A percentile compares a stretch with the other conserved stretches of the same genome.
Conservation (phyloP, 2,888 invertebrate genomes). For the Sinopyrophorus schimmeli region DNA sequence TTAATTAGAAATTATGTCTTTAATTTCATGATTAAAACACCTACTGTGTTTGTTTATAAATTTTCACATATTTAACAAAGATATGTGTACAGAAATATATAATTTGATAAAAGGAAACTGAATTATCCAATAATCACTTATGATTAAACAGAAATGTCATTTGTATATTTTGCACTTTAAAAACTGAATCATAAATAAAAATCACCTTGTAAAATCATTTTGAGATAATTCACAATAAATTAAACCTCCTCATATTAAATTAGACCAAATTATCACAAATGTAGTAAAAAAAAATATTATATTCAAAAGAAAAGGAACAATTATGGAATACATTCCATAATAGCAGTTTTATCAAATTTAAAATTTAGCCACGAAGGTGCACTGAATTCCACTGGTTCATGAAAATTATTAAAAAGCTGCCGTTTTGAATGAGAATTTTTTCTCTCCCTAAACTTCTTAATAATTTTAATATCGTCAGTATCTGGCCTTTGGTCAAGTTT, state of each 20-base stretch:
- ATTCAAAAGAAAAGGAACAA: constrained; percentile 3
- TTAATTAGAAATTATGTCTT: no score
- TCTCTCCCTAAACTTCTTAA: constrained; percentile 49
- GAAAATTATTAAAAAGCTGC: constrained; percentile 60
- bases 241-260: no score
- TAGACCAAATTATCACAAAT: constrained; percentile 19
- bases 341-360: constrained; percentile 65
- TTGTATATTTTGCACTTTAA: not conserved
- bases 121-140: no score
- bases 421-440: constrained; percentile 58
- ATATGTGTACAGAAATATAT: no score
- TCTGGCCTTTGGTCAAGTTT: constrained; percentile 35
- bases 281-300: constrained; percentile 7
- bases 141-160: not conserved
- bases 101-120: no score
- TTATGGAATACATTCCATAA: constrained; percentile 56
- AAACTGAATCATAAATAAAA: no score
- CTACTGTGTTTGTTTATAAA: no score
- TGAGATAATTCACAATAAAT: not conserved
- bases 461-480: constrained; percentile 42
- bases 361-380: constrained; percentile 70
- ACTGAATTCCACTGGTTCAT: constrained; percentile 55
- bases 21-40: no score
- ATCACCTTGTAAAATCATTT: no score
- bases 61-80: no score